These are phyloP conservation scores for Macrostomum cliftonense DNA, from an alignment of 2,888 invertebrate genomes.

Conservation along the genomic window DNA sequence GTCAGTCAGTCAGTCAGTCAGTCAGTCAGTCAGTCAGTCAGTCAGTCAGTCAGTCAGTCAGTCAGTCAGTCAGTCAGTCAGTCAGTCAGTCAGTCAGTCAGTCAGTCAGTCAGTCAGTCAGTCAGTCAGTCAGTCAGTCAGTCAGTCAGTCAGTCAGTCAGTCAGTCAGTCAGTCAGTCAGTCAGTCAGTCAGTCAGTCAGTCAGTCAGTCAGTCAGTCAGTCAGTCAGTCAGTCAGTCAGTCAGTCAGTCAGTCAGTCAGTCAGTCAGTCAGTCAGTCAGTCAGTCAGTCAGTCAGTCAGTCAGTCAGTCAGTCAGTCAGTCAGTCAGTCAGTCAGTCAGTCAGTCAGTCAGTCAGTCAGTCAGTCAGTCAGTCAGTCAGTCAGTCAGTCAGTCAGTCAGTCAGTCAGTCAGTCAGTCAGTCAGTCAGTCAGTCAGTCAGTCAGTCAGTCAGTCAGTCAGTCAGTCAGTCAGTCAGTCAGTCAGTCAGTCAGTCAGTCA, in stretches of 20 bases:
- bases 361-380: not conserved
- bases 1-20: too few species aligned
- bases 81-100: not conserved
- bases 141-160: not conserved
- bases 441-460: not conserved
- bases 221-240: not conserved
- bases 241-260: not conserved
- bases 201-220: not conserved
- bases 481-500: too few species aligned
- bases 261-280: not conserved
- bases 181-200: not conserved
- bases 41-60: not conserved
- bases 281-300: not conserved
- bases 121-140: not conserved
- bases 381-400: not conserved
- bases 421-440: not conserved
- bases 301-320: not conserved
- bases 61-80: not conserved
- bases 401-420: not conserved
- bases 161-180: not conserved
- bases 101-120: not conserved
- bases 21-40: not conserved
- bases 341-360: not conserved
- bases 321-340: not conserved
- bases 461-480: too few species aligned